phyloP scores from a whole-genome alignment of 2,797 vertebrate species.

The Hirundo rustica region DNA sequence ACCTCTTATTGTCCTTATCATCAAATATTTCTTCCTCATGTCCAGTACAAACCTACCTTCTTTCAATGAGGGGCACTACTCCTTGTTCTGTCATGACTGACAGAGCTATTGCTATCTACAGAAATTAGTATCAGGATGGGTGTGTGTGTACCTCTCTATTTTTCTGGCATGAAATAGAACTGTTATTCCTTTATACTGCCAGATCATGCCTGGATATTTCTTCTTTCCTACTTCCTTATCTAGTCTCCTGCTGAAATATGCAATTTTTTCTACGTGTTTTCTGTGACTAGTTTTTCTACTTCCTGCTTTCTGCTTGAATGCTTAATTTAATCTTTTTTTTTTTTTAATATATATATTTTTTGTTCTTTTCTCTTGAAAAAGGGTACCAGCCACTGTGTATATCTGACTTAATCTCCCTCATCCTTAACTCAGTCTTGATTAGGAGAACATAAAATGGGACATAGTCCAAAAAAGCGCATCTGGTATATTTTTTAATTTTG shows the following conservation, averaged over 20 bases:
- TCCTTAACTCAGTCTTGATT: background rate
- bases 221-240: background rate
- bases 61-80: background rate
- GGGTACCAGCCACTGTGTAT: background rate
- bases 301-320: background rate
- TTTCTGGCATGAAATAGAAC: background rate
- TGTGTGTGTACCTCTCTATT: background rate
- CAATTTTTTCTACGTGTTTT: background rate
- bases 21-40: background rate
- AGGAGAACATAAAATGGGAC: background rate
- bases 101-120: background rate
- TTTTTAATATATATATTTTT: background rate
- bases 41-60: background rate
- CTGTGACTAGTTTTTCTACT: background rate
- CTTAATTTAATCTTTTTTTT: background rate
- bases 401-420: background rate
- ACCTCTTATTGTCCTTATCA: background rate
- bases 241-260: background rate
- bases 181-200: background rate
- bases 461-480: background rate
- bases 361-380: background rate
- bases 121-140: background rate
- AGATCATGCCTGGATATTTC: background rate
- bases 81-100: background rate
- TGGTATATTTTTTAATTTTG: slow-evolving; percentile 41